Evolutionary conservation across 2,797 vertebrate species (phyloP).

Genomic region (Sarcoramphus papa): DNA sequence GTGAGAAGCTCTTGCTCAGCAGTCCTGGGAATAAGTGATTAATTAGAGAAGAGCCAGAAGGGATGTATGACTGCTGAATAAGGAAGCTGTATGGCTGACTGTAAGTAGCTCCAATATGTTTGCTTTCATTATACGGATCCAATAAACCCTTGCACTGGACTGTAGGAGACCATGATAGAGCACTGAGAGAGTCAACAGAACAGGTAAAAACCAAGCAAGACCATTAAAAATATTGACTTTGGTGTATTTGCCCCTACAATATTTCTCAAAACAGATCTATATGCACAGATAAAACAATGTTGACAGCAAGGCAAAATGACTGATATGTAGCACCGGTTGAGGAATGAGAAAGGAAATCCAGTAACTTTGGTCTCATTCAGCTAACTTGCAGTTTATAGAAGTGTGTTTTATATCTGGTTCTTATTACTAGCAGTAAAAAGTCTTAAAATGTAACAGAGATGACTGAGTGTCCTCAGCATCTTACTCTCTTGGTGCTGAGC

Average conservation of each 20-base stretch:
- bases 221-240: neutral
- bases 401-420: neutral
- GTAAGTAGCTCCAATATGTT: neutral
- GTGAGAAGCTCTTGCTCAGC: conserved; percentile 6
- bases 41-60: conserved; percentile 17
- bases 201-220: neutral
- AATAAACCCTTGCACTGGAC: conserved; percentile 4
- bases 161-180: neutral
- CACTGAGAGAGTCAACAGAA: neutral
- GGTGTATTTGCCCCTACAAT: neutral
- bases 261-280: neutral
- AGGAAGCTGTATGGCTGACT: neutral
- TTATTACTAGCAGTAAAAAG: neutral
- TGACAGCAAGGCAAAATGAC: neutral
- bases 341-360: neutral
- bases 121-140: neutral
- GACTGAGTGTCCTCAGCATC: neutral
- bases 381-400: neutral
- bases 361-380: neutral
- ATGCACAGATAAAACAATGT: neutral
- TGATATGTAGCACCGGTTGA: neutral
- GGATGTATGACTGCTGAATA: neutral
- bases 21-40: conserved; percentile 2
- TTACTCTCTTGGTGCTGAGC: neutral
- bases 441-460: neutral